Conservation (phyloP, 2,113 vertebrate genomes). For the Pseudopipra pipra region DNA sequence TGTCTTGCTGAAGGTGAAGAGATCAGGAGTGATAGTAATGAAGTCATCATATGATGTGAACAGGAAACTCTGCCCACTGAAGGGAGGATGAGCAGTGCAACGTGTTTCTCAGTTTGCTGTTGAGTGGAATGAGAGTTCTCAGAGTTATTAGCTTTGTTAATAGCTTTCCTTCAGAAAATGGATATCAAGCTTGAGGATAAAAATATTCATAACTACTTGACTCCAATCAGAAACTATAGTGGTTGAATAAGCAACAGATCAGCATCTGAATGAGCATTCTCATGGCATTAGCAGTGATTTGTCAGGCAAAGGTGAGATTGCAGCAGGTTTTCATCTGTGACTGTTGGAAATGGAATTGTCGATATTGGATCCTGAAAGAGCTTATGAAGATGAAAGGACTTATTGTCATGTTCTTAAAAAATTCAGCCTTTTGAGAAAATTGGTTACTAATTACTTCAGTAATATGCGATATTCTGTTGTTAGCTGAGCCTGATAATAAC, state of each 20-base stretch:
- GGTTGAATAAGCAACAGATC: neutral
- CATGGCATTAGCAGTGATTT: neutral
- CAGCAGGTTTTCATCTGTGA: neutral
- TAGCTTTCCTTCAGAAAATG: neutral
- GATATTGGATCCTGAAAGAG: neutral
- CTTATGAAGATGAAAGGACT: conserved; percentile 14
- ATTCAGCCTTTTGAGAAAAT: conserved; percentile 24
- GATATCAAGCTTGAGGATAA: neutral
- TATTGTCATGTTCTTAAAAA: conserved; percentile 12
- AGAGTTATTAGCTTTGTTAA: neutral
- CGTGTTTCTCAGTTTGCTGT: neutral
- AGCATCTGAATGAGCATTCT: neutral
- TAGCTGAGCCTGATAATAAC: conserved; percentile 45
- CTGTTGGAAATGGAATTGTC: neutral
- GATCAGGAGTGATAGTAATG: neutral
- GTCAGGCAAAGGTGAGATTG: neutral
- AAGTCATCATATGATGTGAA: neutral
- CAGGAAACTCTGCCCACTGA: neutral
- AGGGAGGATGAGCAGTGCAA: neutral
- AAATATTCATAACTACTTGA: neutral
- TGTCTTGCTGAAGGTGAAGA: neutral
- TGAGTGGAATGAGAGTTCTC: neutral
- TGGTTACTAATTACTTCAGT: conserved; percentile 56
- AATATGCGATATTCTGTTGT: conserved; percentile 7
- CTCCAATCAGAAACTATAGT: neutral